phyloP scores from a whole-genome alignment of 2,888 invertebrate genomes.

The Callimorpha dominula region DNA sequence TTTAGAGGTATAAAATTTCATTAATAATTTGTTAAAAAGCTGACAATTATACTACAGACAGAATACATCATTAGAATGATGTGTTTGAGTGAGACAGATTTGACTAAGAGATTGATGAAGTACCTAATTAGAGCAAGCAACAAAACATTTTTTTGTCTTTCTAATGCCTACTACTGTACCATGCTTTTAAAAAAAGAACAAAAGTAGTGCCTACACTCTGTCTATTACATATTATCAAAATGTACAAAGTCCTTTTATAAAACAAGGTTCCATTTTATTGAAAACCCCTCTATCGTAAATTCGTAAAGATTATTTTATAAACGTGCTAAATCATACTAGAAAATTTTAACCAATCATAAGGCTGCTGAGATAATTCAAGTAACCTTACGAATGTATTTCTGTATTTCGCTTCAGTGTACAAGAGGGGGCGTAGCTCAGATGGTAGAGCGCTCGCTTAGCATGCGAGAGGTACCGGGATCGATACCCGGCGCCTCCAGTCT shows the following conservation, averaged over 20 bases:
- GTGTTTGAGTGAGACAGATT: neutral
- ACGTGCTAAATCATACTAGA: neutral
- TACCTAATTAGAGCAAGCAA: neutral
- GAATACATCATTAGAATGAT: neutral
- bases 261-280: neutral
- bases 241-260: too few relatives aligned
- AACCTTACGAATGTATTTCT: too few relatives aligned
- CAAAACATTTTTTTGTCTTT: neutral
- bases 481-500: slow-evolving; percentile 86
- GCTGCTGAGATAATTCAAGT: too few relatives aligned
- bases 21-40: neutral
- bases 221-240: too few relatives aligned
- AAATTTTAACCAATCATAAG: neutral
- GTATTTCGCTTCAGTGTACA: accelerated
- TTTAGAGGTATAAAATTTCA: neutral
- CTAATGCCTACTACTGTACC: too few relatives aligned
- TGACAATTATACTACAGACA: neutral
- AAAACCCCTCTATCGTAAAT: neutral
- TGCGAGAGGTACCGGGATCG: slow-evolving; percentile 87
- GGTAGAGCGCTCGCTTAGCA: slow-evolving; percentile 87
- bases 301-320: neutral
- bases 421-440: slow-evolving; percentile 74
- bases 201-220: too few relatives aligned
- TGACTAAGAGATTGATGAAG: neutral
- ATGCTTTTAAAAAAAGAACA: too few relatives aligned